Percentiles rank a stretch among this genome's conserved stretches.
These are phyloP conservation scores for Allophyes oxyacanthae DNA, from an alignment of 2,888 invertebrate species.

Conservation along the genomic window DNA sequence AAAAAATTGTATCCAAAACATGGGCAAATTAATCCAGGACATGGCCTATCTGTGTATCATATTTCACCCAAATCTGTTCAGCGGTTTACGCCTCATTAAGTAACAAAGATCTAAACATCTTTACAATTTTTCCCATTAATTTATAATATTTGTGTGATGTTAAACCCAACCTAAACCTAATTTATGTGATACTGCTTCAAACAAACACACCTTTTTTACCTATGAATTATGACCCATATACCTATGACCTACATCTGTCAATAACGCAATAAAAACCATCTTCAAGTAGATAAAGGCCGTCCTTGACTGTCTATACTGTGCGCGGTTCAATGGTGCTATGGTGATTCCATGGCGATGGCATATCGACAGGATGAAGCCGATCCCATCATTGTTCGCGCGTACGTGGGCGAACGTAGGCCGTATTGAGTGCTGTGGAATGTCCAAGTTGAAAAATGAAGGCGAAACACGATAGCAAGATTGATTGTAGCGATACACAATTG, in stretches of 20 bases:
- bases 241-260: conserved; percentile 44
- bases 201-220: conserved; percentile 19
- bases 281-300: conserved; percentile 49
- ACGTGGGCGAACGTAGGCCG: conserved; percentile 48
- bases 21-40: too few relatives aligned
- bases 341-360: conserved; percentile 62
- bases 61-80: too few relatives aligned
- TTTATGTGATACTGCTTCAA: neutral
- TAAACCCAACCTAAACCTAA: too few relatives aligned
- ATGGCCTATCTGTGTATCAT: too few relatives aligned
- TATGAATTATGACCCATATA: conserved; percentile 35
- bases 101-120: too few relatives aligned
- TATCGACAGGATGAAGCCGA: conserved; percentile 67
- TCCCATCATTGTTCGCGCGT: conserved; percentile 70
- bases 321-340: conserved; percentile 64
- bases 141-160: too few relatives aligned
- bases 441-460: conserved; percentile 56
- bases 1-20: too few relatives aligned
- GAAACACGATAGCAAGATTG: conserved; percentile 58
- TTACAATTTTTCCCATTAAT: too few relatives aligned
- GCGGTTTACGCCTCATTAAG: too few relatives aligned
- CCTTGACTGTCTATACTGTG: conserved; percentile 50
- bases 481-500: conserved; percentile 52
- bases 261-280: conserved; percentile 40
- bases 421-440: conserved; percentile 47